Base-by-base conservation (phyloP, 2,888 invertebrate genomes). In the Muschampia plurimacula region DNA sequence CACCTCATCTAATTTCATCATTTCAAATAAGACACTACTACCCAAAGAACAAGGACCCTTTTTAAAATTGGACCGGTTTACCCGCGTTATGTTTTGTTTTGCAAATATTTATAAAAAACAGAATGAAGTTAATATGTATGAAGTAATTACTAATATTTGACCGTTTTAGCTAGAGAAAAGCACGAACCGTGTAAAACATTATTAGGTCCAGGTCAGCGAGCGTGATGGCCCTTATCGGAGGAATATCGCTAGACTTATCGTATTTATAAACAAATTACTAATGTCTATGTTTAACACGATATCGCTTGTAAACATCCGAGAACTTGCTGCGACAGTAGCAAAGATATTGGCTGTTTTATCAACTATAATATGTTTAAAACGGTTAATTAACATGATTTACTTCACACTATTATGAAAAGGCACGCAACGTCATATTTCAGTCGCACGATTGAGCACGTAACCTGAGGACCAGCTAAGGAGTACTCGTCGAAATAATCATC, bases 201-300 rank as follows among this genome's bases (percentile, higher is more conserved):
- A 62, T 15, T 46, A 72, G 67, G 41, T 72, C 55, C 72, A 72
- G 67, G 76, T 76, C 77, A 76, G 75, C 76, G 74, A 57, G 73
- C 74, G 74, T 70, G 68, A 73, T 74, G 73, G 55, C 67, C 76
- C 77, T 78, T 82, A 82, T 81, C 81, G 76, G 74, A 77, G 73
- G 74, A 82, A 80, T 76, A 80, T 76, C 72, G 77, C 75, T 76
- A 68, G 67, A 76, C 77, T 82, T 84, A 86, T 82, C 83, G 74
- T 76, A 75, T 79, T 78, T 80, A 81, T 81, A 79, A 78, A 81
- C 79, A 79, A 82, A 82, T 83, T 82, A 81, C 78, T 80, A 80
- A 82, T 77, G 72, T 67, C 72, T 72, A 72, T 72, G 74, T 78
- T 78, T 77, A 78, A 78, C 76, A 75, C 72, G 65, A 77, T 80